These are phyloP conservation scores for Apis mellifera DNA, from an alignment of 1,140 invertebrate genomes.

Conservation along the genomic window Amel_HAv3.1 CM009934.2:10457501-10458000, in stretches of 20 bases:
- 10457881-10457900: not conserved
- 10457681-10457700: too few relatives aligned
- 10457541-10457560: constrained; percentile 87
- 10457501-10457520: constrained; percentile 82
- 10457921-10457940: too few relatives aligned
- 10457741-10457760: not conserved
- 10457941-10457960: too few relatives aligned
- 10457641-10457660: too few relatives aligned
- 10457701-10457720: too few relatives aligned
- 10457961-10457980: too few relatives aligned
- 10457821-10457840: constrained; percentile 96
- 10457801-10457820: constrained; percentile 98
- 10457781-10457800: constrained; percentile 96
- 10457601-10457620: constrained; percentile 80
- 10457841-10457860: constrained; percentile 77
- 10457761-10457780: constrained; percentile 88
- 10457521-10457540: constrained; percentile 89
- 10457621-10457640: too few relatives aligned
- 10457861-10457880: not conserved
- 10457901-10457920: not conserved
- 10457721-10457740: not conserved
- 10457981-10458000: too few relatives aligned
- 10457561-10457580: constrained; percentile 82
- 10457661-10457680: too few relatives aligned
- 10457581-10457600: constrained; percentile 94